Evolutionary conservation across 2,113 vertebrate species (phyloP).

Genomic region (Peromyscus polionotus): DNA sequence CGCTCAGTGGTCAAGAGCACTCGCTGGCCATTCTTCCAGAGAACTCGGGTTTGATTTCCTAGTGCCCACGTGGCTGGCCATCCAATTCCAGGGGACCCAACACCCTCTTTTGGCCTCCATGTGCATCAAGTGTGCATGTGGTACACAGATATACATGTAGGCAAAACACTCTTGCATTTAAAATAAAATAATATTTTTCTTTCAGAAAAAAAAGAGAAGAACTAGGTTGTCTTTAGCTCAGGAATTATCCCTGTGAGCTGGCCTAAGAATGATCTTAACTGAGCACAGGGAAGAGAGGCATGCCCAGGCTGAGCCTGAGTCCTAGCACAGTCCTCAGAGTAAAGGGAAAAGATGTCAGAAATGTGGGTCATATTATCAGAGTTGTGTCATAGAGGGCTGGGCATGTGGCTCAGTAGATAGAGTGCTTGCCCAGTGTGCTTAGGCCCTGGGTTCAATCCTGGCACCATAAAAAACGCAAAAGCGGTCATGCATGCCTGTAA

Average conservation of each 20-base stretch:
- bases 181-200: background rate
- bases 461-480: background rate
- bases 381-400: background rate
- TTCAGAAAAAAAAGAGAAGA: background rate
- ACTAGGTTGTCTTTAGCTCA: background rate
- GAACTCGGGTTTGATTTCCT: background rate
- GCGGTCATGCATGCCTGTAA: background rate
- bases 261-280: background rate
- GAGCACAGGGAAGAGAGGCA: background rate
- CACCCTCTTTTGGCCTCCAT: background rate
- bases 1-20: background rate
- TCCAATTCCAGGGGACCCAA: background rate
- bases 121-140: background rate
- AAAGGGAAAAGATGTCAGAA: background rate
- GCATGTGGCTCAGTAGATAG: background rate
- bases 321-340: background rate
- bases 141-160: background rate
- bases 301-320: background rate
- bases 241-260: background rate
- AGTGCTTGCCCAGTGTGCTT: background rate
- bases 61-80: background rate
- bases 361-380: background rate
- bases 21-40: background rate
- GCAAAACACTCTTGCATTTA: background rate
- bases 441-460: background rate